Evolutionary conservation across 2,797 vertebrate genomes (phyloP), one percentile per base, ranked within the genome.

Genomic region (Vireo griseus): DNA sequence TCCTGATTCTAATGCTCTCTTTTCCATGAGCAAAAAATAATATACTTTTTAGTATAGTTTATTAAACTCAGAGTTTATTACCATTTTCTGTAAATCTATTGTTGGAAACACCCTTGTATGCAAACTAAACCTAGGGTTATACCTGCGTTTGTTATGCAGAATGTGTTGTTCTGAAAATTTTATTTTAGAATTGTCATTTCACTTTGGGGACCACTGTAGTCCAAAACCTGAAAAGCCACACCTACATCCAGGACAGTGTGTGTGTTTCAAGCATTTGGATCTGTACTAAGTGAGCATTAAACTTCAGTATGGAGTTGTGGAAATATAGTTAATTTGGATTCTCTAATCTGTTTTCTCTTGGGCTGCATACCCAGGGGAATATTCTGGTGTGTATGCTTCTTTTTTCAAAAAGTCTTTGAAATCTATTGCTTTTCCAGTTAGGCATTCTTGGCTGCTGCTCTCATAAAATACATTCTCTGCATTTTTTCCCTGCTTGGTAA

Each of bases 321-420:
- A 73, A 95, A 95, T 96, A 42, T 91, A 92, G 97, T 97, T 98
- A 98, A 98, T 98, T 98, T 86, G 97, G 95, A 95, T 97, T 98
- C 93, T 98, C 95, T 96, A 95, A 98, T 98, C 93, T 97, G 95
- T 97, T 98, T 97, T 98, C 97, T 98, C 97, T 98, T 98, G 97
- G 98, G 97, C 97, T 96, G 84, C 97, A 95, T 92, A 97, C 96
- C 97, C 98, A 99, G 99, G 99, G 90, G 99, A 99, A 97, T 99
- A 98, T 98, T 99, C 99, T 98, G 99, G 99, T 99, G 98, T 99
- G 99, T 99, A 99, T 98, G 92, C 88, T 93, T 97, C 95, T 97
- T 83, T 92, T 88, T 86, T 92, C 25, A 92, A 82, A 89, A 68
- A 77, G 26, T 69, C 80, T 93, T 97, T 88, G 65, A 86, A 94